These are phyloP conservation scores for Macrophya annulata DNA, from an alignment of 2,888 invertebrate species.

Conservation along the genomic window DNA sequence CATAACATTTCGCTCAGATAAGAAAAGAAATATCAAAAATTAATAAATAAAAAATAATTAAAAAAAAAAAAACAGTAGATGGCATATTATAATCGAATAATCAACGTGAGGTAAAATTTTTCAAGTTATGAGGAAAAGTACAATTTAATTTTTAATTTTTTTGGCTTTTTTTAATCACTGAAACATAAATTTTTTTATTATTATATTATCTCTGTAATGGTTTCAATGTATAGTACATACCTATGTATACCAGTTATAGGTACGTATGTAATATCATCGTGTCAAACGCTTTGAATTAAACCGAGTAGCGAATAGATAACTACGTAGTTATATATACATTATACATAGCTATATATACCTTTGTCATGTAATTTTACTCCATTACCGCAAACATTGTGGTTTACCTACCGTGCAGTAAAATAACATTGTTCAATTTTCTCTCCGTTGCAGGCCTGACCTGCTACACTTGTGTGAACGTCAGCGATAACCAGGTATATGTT, in stretches of 20 bases:
- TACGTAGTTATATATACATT: no score
- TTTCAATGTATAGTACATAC: not conserved
- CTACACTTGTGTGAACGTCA: constrained; percentile 85
- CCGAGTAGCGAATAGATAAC: not conserved
- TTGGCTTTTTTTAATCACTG: no score
- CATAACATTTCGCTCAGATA: not conserved
- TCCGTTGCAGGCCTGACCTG: constrained; percentile 80
- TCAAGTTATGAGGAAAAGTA: not conserved
- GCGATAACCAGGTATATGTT: constrained; percentile 81
- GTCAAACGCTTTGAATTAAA: not conserved
- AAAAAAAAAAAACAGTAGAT: no score
- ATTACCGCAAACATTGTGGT: constrained; percentile 21
- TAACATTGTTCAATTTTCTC: constrained; percentile 48
- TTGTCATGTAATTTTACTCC: not conserved
- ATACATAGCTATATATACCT: not conserved
- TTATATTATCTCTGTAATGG: not conserved
- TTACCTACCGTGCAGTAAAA: not conserved
- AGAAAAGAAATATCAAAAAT: no score
- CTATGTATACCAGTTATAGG: not conserved
- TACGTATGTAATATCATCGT: not conserved
- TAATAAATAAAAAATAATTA: no score
- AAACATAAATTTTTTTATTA: not conserved
- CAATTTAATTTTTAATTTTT: not conserved
- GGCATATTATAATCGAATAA: no score
- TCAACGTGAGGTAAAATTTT: no score